These are phyloP conservation scores for Synanthedon myopaeformis DNA, from an alignment of 2,888 invertebrate genomes.

Conservation along the genomic window DNA sequence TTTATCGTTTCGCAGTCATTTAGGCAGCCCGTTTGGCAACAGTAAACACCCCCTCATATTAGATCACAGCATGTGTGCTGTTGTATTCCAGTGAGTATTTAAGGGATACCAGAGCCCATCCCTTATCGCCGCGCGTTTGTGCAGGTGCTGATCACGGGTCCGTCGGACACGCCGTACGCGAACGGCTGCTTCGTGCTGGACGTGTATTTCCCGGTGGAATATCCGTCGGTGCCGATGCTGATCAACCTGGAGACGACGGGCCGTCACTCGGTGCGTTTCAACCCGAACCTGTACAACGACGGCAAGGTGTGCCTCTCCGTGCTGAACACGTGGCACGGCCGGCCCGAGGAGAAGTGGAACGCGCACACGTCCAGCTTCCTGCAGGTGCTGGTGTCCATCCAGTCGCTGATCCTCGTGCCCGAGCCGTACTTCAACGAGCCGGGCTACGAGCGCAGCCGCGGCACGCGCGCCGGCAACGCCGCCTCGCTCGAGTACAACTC, in stretches of 20 bases:
- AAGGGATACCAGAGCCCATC: too few species aligned
- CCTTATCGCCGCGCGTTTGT: too few species aligned
- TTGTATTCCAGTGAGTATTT: too few species aligned
- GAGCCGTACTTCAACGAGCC: constrained; percentile 97
- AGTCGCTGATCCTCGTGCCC: constrained; percentile 90
- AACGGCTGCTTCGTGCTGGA: constrained; percentile 94
- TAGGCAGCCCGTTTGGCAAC: too few species aligned
- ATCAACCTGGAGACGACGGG: constrained; percentile 93
- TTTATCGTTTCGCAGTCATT: not conserved
- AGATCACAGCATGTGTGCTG: too few species aligned
- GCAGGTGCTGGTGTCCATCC: constrained; percentile 92
- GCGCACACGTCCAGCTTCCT: constrained; percentile 94
- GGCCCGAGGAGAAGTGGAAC: constrained; percentile 98
- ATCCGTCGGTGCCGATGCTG: constrained; percentile 87
- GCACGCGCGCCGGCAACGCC: constrained; percentile 88
- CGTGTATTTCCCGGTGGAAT: constrained; percentile 89
- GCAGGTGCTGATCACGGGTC: constrained; percentile 90
- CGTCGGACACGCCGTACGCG: constrained; percentile 91
- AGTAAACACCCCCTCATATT: too few species aligned
- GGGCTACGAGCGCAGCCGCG: constrained; percentile 90
- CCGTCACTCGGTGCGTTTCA: constrained; percentile 89
- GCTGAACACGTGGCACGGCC: constrained; percentile 95
- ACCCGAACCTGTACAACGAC: constrained; percentile 94
- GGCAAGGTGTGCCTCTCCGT: constrained; percentile 94
- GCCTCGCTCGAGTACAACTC: constrained; percentile 95